Percentiles rank a stretch among this genome's conserved stretches.
Evolutionary conservation across 2,113 vertebrate species (phyloP).

Genomic region (Corvus hawaiiensis): DNA sequence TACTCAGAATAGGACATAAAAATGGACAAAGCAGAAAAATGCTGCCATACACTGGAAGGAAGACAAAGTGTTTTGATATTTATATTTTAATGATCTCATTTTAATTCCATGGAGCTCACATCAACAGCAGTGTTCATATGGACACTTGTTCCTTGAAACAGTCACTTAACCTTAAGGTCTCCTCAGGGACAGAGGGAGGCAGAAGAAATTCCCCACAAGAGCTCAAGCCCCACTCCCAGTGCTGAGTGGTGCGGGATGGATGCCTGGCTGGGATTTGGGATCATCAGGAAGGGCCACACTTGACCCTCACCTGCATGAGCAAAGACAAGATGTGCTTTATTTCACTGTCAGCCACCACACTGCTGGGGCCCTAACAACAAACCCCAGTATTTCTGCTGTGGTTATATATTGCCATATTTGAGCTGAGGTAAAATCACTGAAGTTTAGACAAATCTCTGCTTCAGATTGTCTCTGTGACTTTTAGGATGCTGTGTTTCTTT

Average conservation of each 20-base stretch:
- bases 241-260: neutral
- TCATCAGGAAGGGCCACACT: neutral
- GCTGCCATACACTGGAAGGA: neutral
- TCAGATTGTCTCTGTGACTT: neutral
- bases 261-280: neutral
- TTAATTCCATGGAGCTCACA: neutral
- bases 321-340: neutral
- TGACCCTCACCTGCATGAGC: neutral
- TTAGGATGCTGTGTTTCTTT: conserved; percentile 39
- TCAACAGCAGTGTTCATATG: neutral
- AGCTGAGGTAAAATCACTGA: neutral
- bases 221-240: neutral
- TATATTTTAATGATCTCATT: neutral
- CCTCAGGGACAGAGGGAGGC: neutral
- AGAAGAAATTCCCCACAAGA: neutral
- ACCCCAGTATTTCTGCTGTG: neutral
- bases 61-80: neutral
- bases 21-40: conserved; percentile 3
- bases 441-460: neutral
- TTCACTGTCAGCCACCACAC: neutral
- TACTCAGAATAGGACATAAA: neutral
- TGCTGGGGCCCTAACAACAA: neutral
- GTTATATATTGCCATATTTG: neutral
- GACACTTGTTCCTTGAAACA: neutral
- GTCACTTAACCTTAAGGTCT: neutral